Conservation (phyloP, 2,797 vertebrate species). For the Ctenochaetus hawaiiensis region DNA sequence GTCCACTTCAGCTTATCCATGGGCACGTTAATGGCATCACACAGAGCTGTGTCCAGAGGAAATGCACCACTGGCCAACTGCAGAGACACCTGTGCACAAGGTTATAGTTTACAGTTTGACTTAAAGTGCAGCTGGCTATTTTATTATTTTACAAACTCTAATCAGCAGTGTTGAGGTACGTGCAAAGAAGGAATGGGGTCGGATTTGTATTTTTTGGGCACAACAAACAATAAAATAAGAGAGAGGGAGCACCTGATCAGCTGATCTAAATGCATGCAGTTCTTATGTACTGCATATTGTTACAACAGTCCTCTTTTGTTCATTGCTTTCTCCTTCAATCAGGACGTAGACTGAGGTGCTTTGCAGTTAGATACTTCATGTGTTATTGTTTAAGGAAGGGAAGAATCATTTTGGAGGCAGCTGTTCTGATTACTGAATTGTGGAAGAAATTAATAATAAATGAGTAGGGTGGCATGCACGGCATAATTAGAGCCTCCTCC, state of each 20-base stretch:
- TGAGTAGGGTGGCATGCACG: not conserved
- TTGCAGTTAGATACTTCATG: not conserved
- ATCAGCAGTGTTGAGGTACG: not conserved
- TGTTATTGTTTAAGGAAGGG: not conserved
- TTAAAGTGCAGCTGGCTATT: not conserved
- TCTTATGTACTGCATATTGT: not conserved
- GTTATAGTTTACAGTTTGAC: not conserved
- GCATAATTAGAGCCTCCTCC: conserved; percentile 23
- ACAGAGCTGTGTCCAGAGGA: conserved; percentile 89
- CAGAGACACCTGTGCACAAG: conserved; percentile 87
- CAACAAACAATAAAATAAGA: conserved; percentile 4
- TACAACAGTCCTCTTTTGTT: conserved; percentile 3
- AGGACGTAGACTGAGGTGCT: conserved; percentile 8
- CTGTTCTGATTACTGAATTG: conserved; percentile 11
- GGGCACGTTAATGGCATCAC: conserved; percentile 88
- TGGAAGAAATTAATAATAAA: conserved; percentile 21
- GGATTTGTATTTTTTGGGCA: not conserved
- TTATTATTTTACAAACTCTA: not conserved
- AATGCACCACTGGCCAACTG: conserved; percentile 95
- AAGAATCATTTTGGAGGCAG: not conserved
- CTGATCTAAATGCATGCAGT: conserved; percentile 17
- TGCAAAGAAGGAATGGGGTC: not conserved
- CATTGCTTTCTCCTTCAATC: conserved; percentile 16
- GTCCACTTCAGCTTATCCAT: conserved; percentile 98
- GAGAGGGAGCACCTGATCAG: not conserved